Percentiles rank a stretch among this genome's conserved stretches.
Conservation (phyloP, 2,797 vertebrate genomes). For the Mastacembelus armatus region DNA sequence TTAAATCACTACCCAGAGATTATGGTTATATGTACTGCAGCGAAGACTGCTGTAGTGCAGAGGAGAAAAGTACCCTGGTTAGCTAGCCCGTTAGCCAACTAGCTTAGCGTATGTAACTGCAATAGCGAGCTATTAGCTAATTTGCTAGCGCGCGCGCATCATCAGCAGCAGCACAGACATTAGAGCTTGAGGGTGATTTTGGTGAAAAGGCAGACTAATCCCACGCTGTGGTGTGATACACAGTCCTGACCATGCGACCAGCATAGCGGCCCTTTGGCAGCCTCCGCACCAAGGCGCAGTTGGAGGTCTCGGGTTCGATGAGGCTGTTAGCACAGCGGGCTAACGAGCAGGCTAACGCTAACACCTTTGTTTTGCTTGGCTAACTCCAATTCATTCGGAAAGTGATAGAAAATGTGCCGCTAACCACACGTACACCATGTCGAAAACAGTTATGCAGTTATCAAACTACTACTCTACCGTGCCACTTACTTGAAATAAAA, state of each 20-base stretch:
- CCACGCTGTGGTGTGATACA: rapidly evolving
- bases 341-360: conserved; percentile 71
- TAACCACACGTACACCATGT: not conserved
- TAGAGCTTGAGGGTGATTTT: not conserved
- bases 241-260: not conserved
- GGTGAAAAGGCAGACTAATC: not conserved
- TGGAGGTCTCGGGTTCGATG: conserved; percentile 67
- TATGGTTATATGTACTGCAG: not conserved
- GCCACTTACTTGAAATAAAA: conserved; percentile 85
- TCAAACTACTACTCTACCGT: not conserved
- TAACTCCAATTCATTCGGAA: conserved; percentile 62
- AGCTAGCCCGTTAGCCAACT: conserved; percentile 36
- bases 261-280: not conserved
- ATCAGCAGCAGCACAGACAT: not conserved
- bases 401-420: conserved; percentile 24
- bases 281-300: conserved; percentile 55
- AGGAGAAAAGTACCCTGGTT: conserved; percentile 3
- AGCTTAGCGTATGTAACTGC: conserved; percentile 47
- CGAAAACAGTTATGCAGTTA: not conserved
- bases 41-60: not conserved
- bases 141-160: conserved; percentile 64
- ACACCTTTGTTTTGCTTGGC: conserved; percentile 84
- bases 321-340: conserved; percentile 65
- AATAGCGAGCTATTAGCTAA: conserved; percentile 33
- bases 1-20: not conserved